These are phyloP conservation scores for Xiphophorus couchianus DNA, from an alignment of 2,113 vertebrate species.

Conservation along the genomic window DNA sequence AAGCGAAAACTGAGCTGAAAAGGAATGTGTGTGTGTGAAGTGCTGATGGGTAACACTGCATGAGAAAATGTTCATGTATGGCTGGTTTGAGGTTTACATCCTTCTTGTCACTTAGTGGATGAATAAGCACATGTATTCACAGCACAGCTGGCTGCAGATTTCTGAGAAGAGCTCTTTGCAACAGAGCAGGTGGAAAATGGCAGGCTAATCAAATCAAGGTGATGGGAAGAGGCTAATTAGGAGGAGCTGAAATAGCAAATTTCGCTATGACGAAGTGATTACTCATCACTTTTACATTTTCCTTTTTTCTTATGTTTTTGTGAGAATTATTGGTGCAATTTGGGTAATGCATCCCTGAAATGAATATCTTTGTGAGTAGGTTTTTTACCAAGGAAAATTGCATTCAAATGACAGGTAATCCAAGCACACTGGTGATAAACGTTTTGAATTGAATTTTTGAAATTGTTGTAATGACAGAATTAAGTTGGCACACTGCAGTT, in stretches of 20 bases:
- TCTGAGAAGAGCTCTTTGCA: slow-evolving; percentile 57
- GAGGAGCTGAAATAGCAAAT: slow-evolving; percentile 55
- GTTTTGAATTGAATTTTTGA: not conserved
- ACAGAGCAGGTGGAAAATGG: slow-evolving; percentile 60
- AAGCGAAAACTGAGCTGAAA: too few relatives aligned
- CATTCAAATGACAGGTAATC: not conserved
- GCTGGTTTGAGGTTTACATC: not conserved
- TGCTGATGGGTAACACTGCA: not conserved
- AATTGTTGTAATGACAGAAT: not conserved
- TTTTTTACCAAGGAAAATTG: not conserved
- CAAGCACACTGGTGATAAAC: not conserved
- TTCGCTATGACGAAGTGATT: slow-evolving; percentile 43
- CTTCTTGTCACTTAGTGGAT: slow-evolving; percentile 43
- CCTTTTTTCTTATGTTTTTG: slow-evolving; percentile 4
- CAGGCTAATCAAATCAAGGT: slow-evolving; percentile 66
- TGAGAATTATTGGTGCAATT: not conserved
- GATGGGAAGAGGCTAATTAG: slow-evolving; percentile 52
- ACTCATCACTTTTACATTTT: slow-evolving; percentile 8
- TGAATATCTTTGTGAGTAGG: not conserved
- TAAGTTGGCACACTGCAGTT: not conserved
- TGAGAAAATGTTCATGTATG: not conserved
- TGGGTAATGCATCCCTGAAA: not conserved
- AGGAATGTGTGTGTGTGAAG: not conserved
- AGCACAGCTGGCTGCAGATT: slow-evolving; percentile 46
- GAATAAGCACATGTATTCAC: slow-evolving; percentile 55